Evolutionary conservation across 2,113 vertebrate species (phyloP), one percentile per base, ranked within the genome.

Genomic region (Gulo gulo): DNA sequence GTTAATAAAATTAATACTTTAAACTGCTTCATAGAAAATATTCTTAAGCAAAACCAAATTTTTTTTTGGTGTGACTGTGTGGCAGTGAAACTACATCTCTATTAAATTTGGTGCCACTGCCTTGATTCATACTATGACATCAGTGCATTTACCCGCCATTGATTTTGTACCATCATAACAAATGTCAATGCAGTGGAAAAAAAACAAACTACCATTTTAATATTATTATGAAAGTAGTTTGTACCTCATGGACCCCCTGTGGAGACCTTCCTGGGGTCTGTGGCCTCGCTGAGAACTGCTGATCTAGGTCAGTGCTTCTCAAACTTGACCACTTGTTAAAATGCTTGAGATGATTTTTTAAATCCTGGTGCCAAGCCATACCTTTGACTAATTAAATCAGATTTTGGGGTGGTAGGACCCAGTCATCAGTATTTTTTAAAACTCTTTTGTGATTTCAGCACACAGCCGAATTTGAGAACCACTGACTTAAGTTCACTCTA

Each of bases 1-100:
- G 85, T 80, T 83, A 94, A 74, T 59, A 94, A 45, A 88, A 80
- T 74, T 50, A 91, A 88, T 88, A 86, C 29, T 47, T 94, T 39
- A 23, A 74, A 69, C n/a, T 78, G 31, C 15, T 86, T 96, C 42
- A 31, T 2, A 81, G n/a, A 69, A 26, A 67, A 10, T 26, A 65
- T 78, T 55, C 34, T 29, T 47, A 13, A 78, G 11, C 36, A 29
- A 59, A 81, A 36, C 20, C 76, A 11, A 45, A 34, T 34, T 82
- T 78, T 93, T 39, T 93, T n/a, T 34, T 42, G 39, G 7, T 67
- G 0, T 61, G 39, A 29, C 18, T 74, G 4, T 13, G 2, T 55
- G 45, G 6, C 29, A 81, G 34, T 81, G 36, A 76, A 81, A 92
- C 26, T 4, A 39, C 0, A 86, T 23, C 7, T n/a, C n/a, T 67